These are phyloP conservation scores for Drosophila gunungcola DNA, from an alignment of 1,140 invertebrate genomes.

Conservation along the genomic window DNA sequence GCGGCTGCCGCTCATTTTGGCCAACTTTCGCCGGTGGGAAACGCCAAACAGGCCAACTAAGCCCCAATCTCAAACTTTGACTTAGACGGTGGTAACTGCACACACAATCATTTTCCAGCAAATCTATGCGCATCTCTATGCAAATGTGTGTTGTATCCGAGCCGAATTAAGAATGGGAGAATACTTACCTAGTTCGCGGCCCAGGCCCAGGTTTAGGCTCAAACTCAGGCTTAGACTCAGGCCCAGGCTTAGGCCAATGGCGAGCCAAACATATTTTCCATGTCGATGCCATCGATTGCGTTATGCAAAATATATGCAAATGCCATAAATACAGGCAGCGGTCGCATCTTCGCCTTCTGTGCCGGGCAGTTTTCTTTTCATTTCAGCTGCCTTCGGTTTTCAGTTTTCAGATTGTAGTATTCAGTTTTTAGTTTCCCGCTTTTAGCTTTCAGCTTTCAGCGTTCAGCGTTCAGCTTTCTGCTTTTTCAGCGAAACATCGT, in stretches of 20 bases:
- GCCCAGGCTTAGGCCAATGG: slow-evolving; percentile 12
- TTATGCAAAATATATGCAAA: slow-evolving; percentile 85
- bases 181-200: slow-evolving; percentile 47
- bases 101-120: slow-evolving; percentile 79
- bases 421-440: not conserved
- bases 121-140: slow-evolving; percentile 76
- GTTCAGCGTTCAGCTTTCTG: slow-evolving; percentile 30
- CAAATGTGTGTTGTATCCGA: slow-evolving; percentile 73
- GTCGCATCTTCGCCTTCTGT: slow-evolving; percentile 35
- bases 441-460: slow-evolving; percentile 14
- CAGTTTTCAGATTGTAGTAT: slow-evolving; percentile 4
- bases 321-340: slow-evolving; percentile 77
- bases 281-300: slow-evolving; percentile 84
- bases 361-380: slow-evolving; percentile 35
- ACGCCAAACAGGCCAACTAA: slow-evolving; percentile 28
- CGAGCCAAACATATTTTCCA: slow-evolving; percentile 81
- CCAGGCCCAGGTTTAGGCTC: not conserved
- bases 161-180: slow-evolving; percentile 67
- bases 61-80: not conserved
- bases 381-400: not conserved
- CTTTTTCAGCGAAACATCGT: slow-evolving; percentile 49
- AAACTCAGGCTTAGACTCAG: not conserved
- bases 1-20: slow-evolving; percentile 63
- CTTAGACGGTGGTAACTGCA: slow-evolving; percentile 14
- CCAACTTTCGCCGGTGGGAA: slow-evolving; percentile 71